Conservation (phyloP, 2,797 vertebrate genomes). For the Percopsis omiscomaycus region DNA sequence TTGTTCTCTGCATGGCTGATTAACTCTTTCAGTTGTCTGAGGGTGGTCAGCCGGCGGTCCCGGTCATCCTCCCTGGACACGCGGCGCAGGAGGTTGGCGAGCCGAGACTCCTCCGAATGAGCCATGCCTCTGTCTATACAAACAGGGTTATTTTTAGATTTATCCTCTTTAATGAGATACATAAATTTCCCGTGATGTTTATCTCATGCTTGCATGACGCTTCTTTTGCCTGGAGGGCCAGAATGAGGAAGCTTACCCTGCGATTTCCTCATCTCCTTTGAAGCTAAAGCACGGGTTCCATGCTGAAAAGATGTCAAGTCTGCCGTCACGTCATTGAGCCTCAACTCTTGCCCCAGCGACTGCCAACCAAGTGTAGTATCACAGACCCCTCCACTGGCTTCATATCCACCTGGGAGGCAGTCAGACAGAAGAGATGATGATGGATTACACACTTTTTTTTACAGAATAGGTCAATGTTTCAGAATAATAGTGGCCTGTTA, state of each 20-base stretch:
- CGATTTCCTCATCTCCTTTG: conserved; percentile 99
- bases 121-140: conserved; percentile 92
- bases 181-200: too few relatives aligned
- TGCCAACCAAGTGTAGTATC: conserved; percentile 99
- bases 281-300: conserved; percentile 98
- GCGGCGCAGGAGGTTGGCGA: conserved; percentile 98
- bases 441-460: not conserved
- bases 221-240: not conserved
- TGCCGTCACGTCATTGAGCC: conserved; percentile 96
- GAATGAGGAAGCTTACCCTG: conserved; percentile 83
- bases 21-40: conserved; percentile 98
- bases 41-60: conserved; percentile 95
- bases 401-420: conserved; percentile 86
- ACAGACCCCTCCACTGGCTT: conserved; percentile 92
- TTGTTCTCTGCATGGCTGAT: conserved; percentile 98
- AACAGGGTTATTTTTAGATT: not conserved
- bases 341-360: conserved; percentile 99
- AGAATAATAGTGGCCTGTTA: too few relatives aligned
- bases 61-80: conserved; percentile 98
- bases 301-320: conserved; percentile 97
- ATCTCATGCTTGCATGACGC: too few relatives aligned
- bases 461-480: too few relatives aligned
- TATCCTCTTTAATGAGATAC: not conserved
- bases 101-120: conserved; percentile 98
- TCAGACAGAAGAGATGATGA: not conserved